phyloP scores from a whole-genome alignment of 2,113 vertebrate genomes.

The Oryzias javanicus region DNA sequence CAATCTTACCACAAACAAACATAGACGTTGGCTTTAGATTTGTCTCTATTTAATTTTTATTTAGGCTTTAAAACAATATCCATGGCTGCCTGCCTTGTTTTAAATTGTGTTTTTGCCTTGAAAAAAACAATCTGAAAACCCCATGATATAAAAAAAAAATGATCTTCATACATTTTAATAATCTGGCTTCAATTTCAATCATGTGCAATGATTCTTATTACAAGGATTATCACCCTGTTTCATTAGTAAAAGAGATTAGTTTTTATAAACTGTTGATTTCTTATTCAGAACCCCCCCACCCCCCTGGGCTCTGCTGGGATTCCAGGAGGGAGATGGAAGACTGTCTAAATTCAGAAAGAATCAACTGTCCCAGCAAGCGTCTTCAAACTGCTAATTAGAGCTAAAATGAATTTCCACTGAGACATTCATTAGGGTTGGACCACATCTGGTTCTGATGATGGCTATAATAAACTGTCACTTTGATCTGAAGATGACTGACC shows the following conservation, averaged over 20 bases:
- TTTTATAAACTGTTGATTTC: background rate
- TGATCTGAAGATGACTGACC: slow-evolving; percentile 30
- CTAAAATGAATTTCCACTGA: slow-evolving; percentile 45
- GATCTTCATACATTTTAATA: too few relatives aligned
- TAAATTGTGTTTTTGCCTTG: too few relatives aligned
- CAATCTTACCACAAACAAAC: too few relatives aligned
- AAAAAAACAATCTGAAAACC: too few relatives aligned
- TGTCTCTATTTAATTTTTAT: too few relatives aligned
- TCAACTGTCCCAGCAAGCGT: slow-evolving; percentile 10
- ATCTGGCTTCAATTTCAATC: too few relatives aligned
- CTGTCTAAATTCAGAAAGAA: slow-evolving; percentile 14
- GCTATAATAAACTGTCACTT: slow-evolving; percentile 15
- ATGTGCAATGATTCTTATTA: background rate
- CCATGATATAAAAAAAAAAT: too few relatives aligned
- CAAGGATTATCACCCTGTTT: background rate
- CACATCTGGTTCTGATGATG: slow-evolving; percentile 51
- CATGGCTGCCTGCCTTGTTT: too few relatives aligned
- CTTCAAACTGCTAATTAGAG: slow-evolving; percentile 56
- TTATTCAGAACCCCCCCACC: slow-evolving; percentile 6
- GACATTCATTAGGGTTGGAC: slow-evolving; percentile 43
- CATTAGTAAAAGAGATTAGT: background rate
- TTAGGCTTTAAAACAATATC: too few relatives aligned
- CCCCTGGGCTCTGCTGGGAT: slow-evolving; percentile 1
- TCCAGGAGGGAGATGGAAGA: slow-evolving; percentile 12
- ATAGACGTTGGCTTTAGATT: too few relatives aligned